phyloP scores from a whole-genome alignment of 2,113 vertebrate genomes.

The Recurvirostra avosetta region DNA sequence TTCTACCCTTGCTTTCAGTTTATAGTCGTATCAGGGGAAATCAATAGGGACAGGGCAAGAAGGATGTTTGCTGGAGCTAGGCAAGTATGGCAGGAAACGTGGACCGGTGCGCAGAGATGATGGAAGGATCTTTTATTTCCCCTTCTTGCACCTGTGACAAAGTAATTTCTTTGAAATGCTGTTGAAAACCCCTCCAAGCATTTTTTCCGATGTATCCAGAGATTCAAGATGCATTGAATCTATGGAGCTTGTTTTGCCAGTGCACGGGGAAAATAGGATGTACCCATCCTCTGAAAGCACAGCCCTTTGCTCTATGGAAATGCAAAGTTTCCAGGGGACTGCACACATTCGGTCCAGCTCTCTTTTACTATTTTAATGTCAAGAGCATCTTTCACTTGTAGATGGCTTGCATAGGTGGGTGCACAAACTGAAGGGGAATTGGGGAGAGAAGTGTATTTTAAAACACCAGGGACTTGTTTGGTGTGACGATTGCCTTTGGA shows the following conservation, averaged over 20 bases:
- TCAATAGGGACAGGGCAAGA: accelerated
- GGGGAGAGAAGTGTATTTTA: background rate
- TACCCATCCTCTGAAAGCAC: background rate
- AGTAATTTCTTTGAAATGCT: background rate
- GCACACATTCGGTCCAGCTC: accelerated
- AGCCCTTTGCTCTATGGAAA: background rate
- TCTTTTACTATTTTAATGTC: background rate
- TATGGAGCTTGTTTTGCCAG: background rate
- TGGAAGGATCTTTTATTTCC: background rate
- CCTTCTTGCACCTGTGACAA: background rate
- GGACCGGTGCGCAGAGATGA: background rate
- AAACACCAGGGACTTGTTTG: background rate
- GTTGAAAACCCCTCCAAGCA: background rate
- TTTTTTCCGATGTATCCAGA: background rate
- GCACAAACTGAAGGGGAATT: background rate
- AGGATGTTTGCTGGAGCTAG: background rate
- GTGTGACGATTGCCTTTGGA: background rate
- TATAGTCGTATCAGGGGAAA: background rate
- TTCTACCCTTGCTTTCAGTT: background rate
- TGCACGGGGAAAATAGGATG: background rate
- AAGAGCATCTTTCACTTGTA: background rate
- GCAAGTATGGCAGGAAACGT: background rate
- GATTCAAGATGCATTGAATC: background rate
- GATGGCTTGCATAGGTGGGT: background rate
- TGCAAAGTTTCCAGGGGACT: background rate